Percentiles rank a stretch among this genome's conserved stretches.
Conservation (phyloP, 2,113 vertebrate species). For the Osmerus mordax region DNA sequence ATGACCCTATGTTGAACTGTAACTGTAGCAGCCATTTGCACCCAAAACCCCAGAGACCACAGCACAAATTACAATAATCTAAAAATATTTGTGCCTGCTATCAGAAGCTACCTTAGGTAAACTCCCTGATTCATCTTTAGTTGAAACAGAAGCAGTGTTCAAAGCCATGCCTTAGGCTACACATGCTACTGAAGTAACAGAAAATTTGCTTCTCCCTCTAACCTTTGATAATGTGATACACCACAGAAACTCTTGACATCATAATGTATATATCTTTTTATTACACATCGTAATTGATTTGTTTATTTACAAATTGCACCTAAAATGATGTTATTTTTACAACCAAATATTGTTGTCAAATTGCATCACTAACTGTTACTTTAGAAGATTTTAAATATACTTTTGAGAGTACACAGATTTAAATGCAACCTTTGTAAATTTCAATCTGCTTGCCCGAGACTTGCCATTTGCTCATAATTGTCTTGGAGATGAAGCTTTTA, state of each 20-base stretch:
- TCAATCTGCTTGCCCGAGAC: no score
- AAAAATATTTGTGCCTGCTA: slow-evolving; percentile 43
- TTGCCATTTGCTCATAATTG: no score
- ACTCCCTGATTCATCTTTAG: slow-evolving; percentile 52
- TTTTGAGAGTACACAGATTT: no score
- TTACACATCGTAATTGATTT: no score
- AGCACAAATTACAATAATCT: slow-evolving; percentile 29
- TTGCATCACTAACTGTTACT: no score
- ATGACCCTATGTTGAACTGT: slow-evolving; percentile 34
- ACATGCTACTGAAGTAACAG: slow-evolving; percentile 40
- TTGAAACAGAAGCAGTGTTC: slow-evolving; percentile 44
- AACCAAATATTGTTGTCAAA: no score
- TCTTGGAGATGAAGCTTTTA: no score
- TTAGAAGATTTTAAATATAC: no score
- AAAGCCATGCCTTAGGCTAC: slow-evolving; percentile 52
- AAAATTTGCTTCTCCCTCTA: slow-evolving; percentile 49
- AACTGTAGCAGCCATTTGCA: slow-evolving; percentile 28
- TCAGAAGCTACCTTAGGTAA: slow-evolving; percentile 32
- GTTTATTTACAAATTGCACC: no score
- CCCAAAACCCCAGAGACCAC: slow-evolving; percentile 23
- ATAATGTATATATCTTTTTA: slow-evolving; percentile 17
- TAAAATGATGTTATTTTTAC: no score
- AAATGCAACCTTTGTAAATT: no score
- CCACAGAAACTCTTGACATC: slow-evolving; percentile 31
- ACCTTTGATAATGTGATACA: slow-evolving; percentile 52